Evolutionary conservation across 2,113 vertebrate species (phyloP).

Genomic region (Columba janthina): DNA sequence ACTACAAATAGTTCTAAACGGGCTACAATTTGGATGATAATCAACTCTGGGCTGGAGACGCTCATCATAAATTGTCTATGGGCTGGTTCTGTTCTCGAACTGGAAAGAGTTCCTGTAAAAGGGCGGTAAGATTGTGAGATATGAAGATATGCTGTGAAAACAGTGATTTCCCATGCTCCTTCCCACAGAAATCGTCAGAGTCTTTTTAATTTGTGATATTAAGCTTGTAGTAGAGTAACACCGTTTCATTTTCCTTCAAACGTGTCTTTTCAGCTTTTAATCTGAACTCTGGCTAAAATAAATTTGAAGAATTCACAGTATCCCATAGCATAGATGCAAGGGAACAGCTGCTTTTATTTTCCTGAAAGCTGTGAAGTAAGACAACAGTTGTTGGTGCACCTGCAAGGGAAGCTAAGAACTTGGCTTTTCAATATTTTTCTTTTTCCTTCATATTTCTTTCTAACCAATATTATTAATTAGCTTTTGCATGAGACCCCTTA

Average conservation of each 20-base stretch:
- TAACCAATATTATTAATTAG: slow-evolving; percentile 10
- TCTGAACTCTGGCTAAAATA: neutral
- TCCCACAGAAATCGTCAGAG: neutral
- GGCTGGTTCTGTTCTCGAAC: neutral
- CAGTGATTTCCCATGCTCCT: accelerated
- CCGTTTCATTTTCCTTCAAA: neutral
- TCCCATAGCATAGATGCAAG: neutral
- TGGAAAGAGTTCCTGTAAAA: neutral
- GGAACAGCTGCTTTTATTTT: neutral
- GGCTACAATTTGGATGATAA: neutral
- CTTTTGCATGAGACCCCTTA: neutral
- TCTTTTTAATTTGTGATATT: neutral
- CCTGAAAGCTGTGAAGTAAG: neutral
- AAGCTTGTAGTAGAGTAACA: neutral
- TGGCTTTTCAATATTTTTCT: neutral
- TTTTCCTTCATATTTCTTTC: neutral
- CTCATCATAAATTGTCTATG: neutral
- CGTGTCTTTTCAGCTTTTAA: neutral
- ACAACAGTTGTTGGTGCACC: neutral
- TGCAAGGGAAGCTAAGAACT: neutral
- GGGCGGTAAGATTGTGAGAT: neutral
- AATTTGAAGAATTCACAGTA: neutral
- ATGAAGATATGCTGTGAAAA: neutral
- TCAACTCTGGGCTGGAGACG: neutral
- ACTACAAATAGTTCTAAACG: neutral